Conservation (phyloP, 2,888 invertebrate species). For the Epsilonema sp. region DNA sequence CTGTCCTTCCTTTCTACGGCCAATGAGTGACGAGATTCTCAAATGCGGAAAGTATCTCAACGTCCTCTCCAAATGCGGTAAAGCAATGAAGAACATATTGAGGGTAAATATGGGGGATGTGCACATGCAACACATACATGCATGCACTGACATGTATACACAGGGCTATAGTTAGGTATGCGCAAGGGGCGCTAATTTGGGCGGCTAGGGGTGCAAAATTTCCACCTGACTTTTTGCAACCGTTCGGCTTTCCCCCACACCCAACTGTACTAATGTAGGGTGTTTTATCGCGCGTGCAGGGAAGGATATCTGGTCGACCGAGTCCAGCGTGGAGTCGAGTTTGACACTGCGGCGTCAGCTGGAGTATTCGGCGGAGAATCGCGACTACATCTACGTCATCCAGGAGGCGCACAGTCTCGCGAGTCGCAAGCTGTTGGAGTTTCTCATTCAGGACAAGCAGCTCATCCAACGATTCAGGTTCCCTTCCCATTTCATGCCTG, state of each 20-base stretch:
- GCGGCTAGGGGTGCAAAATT: too few relatives aligned
- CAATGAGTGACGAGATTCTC: conserved; percentile 65
- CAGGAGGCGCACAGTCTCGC: neutral
- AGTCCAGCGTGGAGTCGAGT: too few relatives aligned
- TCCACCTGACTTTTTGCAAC: too few relatives aligned
- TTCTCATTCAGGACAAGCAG: neutral
- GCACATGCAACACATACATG: too few relatives aligned
- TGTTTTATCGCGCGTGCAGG: too few relatives aligned
- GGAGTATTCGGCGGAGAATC: neutral
- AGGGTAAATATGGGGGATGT: too few relatives aligned
- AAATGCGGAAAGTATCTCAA: conserved; percentile 91
- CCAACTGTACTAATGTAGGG: too few relatives aligned
- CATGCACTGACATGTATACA: too few relatives aligned
- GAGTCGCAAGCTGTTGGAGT: neutral
- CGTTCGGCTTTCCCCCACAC: too few relatives aligned
- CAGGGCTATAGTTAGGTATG: too few relatives aligned
- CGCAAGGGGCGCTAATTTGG: too few relatives aligned
- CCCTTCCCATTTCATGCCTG: neutral
- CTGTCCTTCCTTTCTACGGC: conserved; percentile 63
- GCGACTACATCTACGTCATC: neutral
- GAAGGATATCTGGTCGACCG: neutral
- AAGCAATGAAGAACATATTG: too few relatives aligned
- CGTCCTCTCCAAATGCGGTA: conserved; percentile 81
- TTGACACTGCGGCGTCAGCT: neutral
- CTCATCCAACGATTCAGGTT: neutral